Evolutionary conservation across 2,113 vertebrate species (phyloP).

Genomic region (Clinocottus analis): DNA sequence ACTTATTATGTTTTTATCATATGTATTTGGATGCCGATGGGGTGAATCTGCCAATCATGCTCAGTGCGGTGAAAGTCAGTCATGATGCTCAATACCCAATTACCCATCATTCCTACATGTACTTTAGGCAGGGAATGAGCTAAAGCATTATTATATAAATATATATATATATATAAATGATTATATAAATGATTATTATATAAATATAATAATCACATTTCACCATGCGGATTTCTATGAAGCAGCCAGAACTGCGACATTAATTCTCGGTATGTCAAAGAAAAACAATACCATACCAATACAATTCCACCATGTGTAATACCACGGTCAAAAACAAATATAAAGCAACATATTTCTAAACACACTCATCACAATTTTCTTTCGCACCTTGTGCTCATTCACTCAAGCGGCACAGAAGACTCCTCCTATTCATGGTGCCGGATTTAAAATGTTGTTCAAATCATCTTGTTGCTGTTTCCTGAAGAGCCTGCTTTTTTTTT

Average conservation of each 20-base stretch:
- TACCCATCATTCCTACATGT: slow-evolving; percentile 7
- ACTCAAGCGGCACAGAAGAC: too few species aligned
- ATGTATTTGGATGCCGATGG: neutral
- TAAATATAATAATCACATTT: too few species aligned
- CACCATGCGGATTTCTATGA: neutral
- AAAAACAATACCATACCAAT: neutral
- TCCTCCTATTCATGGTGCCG: neutral
- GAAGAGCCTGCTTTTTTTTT: neutral
- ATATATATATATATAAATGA: too few species aligned
- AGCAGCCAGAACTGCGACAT: neutral
- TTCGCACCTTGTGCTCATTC: too few species aligned
- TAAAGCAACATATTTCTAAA: neutral
- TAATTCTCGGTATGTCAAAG: neutral
- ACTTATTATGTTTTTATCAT: slow-evolving; percentile 7
- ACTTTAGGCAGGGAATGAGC: slow-evolving; percentile 6
- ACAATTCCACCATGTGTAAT: neutral
- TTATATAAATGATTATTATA: too few species aligned
- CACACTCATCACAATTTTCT: neutral
- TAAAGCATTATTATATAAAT: too few species aligned
- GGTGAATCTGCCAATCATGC: neutral
- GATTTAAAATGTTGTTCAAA: neutral
- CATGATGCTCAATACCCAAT: neutral
- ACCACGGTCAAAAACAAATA: neutral
- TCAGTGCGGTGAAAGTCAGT: neutral
- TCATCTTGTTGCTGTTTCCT: neutral